These are phyloP conservation scores for Manduca sexta DNA, from an alignment of 1,140 invertebrate species.

Conservation along the genomic window DNA sequence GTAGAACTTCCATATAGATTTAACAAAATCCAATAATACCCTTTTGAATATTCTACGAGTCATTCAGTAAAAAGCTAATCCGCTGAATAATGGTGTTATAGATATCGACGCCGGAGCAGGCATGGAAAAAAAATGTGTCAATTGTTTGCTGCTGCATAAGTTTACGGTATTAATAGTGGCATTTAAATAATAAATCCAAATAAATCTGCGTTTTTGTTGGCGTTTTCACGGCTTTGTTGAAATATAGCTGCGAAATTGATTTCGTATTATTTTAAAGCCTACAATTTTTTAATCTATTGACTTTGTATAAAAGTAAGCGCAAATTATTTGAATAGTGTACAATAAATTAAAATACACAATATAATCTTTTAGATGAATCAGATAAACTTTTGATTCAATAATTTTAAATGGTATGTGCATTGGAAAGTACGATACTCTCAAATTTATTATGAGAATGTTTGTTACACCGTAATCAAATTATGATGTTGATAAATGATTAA, in stretches of 20 bases:
- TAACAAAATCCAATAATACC: constrained; percentile 63
- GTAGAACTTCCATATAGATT: constrained; percentile 37
- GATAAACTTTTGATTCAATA: too few species aligned
- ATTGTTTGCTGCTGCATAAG: constrained; percentile 38
- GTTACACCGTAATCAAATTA: neutral
- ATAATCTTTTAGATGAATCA: too few species aligned
- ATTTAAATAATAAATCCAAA: constrained; percentile 25
- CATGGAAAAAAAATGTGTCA: constrained; percentile 59
- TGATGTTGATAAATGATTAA: constrained; percentile 1
- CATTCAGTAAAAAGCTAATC: constrained; percentile 69
- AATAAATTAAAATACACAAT: too few species aligned
- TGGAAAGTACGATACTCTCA: too few species aligned
- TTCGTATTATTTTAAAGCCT: too few species aligned
- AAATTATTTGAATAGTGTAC: too few species aligned
- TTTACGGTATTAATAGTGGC: constrained; percentile 32
- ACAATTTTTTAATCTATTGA: neutral
- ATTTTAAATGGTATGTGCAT: too few species aligned
- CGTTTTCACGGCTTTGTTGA: constrained; percentile 24
- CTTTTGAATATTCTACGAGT: constrained; percentile 67
- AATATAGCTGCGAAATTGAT: too few species aligned
- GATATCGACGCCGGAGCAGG: constrained; percentile 63
- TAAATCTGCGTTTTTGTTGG: constrained; percentile 29
- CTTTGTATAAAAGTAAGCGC: too few species aligned
- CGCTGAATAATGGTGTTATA: constrained; percentile 68
- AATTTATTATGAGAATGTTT: too few species aligned